Evolutionary conservation across 2,888 invertebrate species (phyloP).

Genomic region (Elegia similella): DNA sequence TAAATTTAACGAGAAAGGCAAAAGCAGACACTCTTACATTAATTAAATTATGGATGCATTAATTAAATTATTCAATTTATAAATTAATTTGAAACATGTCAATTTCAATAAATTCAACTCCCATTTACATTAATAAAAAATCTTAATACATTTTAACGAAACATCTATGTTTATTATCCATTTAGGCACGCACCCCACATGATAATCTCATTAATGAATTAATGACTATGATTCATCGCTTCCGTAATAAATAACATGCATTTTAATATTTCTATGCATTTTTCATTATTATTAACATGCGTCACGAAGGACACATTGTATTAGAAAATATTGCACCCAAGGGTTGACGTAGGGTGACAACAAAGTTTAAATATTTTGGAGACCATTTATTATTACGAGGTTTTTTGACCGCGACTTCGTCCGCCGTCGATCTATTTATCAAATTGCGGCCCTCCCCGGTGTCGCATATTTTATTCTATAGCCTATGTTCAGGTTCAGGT

Average conservation of each 20-base stretch:
- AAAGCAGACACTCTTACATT: too few relatives aligned
- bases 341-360: background rate
- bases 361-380: background rate
- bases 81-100: background rate
- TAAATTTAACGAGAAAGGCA: too few relatives aligned
- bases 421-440: too few relatives aligned
- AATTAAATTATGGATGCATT: too few relatives aligned
- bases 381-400: background rate
- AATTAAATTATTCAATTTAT: background rate
- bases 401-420: background rate
- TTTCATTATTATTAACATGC: conserved; percentile 13
- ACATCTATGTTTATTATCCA: background rate
- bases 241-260: conserved; percentile 8
- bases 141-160: background rate
- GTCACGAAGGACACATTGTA: conserved; percentile 25
- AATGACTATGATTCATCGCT: conserved; percentile 1
- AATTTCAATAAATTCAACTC: background rate
- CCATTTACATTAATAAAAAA: conserved; percentile 7
- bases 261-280: conserved; percentile 22
- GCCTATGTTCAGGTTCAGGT: too few relatives aligned
- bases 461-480: too few relatives aligned
- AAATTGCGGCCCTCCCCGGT: too few relatives aligned
- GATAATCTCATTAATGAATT: conserved; percentile 7
- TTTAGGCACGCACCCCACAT: conserved; percentile 18
- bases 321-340: conserved; percentile 20